Conservation (phyloP, 1,140 invertebrate species). For the Paraescarpia echinospica region DNA sequence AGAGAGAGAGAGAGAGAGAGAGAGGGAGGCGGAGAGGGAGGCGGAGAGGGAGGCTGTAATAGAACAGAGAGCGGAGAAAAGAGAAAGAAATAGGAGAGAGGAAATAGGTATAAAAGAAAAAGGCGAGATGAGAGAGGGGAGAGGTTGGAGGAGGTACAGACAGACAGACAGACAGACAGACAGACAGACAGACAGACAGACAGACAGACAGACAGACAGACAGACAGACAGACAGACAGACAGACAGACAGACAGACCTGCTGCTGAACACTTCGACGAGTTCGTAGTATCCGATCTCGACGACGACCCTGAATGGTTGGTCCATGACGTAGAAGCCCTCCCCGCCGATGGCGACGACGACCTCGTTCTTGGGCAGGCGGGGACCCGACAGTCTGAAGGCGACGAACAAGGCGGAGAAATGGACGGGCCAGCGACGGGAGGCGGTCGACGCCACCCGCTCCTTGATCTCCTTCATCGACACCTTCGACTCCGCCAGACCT, state of each 20-base stretch:
- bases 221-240: not conserved
- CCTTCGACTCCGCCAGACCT: not conserved
- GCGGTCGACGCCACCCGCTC: conserved; percentile 14
- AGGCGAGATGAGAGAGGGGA: not conserved
- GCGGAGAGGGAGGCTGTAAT: too few relatives aligned
- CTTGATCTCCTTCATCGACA: not conserved
- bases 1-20: too few relatives aligned
- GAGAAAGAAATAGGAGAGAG: too few relatives aligned
- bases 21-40: too few relatives aligned
- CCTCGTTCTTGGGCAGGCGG: conserved; percentile 26
- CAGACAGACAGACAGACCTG: conserved; percentile 31
- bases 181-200: not conserved
- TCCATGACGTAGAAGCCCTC: conserved; percentile 44
- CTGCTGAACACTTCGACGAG: conserved; percentile 37
- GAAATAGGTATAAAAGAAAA: too few relatives aligned
- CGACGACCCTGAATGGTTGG: conserved; percentile 36
- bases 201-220: not conserved
- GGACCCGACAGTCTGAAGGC: conserved; percentile 24
- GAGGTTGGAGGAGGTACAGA: not conserved
- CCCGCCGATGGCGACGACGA: conserved; percentile 43
- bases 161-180: not conserved
- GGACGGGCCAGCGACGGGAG: conserved; percentile 23
- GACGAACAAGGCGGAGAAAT: conserved; percentile 28
- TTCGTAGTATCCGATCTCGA: conserved; percentile 40
- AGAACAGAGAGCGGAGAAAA: too few relatives aligned